Evolutionary conservation across 2,888 invertebrate species (phyloP).

Genomic region (Sphaerophoria rueppellii): DNA sequence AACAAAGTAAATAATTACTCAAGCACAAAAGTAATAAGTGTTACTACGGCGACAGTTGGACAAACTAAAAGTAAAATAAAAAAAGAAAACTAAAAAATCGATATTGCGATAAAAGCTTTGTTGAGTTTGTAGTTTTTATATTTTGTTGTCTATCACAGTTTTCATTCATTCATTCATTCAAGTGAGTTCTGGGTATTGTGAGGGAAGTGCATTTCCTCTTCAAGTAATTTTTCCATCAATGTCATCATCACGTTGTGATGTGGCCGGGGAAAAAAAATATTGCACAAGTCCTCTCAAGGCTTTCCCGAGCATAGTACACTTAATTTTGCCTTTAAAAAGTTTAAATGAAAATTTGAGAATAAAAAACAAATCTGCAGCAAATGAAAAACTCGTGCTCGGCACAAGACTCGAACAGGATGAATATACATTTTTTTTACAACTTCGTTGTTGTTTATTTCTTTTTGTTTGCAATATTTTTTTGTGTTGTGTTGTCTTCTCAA

Average conservation of each 20-base stretch:
- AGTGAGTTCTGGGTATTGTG: not conserved
- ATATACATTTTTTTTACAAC: constrained; percentile 37
- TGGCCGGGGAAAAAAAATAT: constrained; percentile 45
- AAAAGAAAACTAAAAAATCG: constrained; percentile 36
- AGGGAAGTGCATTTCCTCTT: constrained; percentile 35
- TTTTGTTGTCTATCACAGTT: not conserved
- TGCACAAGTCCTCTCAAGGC: constrained; percentile 37
- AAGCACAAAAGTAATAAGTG: constrained; percentile 28
- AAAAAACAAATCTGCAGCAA: constrained; percentile 44
- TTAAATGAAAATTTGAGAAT: constrained; percentile 27
- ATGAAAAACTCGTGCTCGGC: constrained; percentile 57
- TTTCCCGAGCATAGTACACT: constrained; percentile 23
- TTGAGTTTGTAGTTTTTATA: constrained; percentile 26
- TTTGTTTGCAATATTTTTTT: constrained; percentile 12
- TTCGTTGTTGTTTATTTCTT: constrained; percentile 28
- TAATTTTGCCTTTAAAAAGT: constrained; percentile 40
- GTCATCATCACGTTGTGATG: constrained; percentile 42
- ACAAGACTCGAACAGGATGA: constrained; percentile 9
- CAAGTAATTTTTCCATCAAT: constrained; percentile 32
- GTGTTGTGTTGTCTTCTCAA: constrained; percentile 27
- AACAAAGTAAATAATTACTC: constrained; percentile 5
- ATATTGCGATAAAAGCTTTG: constrained; percentile 41
- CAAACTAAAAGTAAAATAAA: constrained; percentile 12
- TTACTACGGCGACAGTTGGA: constrained; percentile 12
- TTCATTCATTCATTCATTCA: constrained; percentile 26